Conservation (phyloP, 2,888 invertebrate species). For the Lithophane socia region DNA sequence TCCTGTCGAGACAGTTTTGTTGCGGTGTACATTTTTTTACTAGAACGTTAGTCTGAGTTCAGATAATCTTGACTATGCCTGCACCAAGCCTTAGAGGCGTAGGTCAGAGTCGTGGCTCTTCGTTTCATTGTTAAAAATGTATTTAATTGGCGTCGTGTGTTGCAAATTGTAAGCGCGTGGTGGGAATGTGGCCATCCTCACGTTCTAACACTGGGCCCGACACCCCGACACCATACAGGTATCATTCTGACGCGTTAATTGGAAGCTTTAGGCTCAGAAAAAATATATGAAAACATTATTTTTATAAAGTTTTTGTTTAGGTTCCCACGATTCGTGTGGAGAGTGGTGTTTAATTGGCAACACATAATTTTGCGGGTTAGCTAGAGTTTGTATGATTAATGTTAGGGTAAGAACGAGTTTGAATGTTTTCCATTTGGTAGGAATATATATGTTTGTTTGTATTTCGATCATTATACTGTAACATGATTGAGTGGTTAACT, state of each 20-base stretch:
- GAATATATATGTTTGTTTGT: not conserved
- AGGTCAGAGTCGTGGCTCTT: slow-evolving; percentile 65
- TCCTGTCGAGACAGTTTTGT: not conserved
- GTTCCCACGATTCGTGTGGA: slow-evolving; percentile 43
- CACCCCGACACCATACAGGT: slow-evolving; percentile 24
- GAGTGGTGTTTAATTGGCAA: slow-evolving; percentile 16
- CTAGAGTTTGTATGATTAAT: not conserved
- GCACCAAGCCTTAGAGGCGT: slow-evolving; percentile 21
- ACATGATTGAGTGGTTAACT: not conserved
- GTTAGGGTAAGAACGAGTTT: not conserved
- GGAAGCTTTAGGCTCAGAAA: slow-evolving; percentile 44
- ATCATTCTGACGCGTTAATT: slow-evolving; percentile 58
- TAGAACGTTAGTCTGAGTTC: not conserved
- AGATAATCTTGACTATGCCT: slow-evolving; percentile 6
- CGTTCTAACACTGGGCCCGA: slow-evolving; percentile 67
- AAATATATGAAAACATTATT: slow-evolving; percentile 21
- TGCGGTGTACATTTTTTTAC: not conserved
- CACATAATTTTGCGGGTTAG: not conserved
- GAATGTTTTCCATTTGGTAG: not conserved
- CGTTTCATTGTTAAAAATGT: slow-evolving; percentile 70
- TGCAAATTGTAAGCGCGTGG: slow-evolving; percentile 73
- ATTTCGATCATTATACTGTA: not conserved
- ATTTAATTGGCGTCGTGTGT: slow-evolving; percentile 79
- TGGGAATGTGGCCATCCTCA: slow-evolving; percentile 63
- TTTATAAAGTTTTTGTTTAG: slow-evolving; percentile 20